Evolutionary conservation across 2,888 invertebrate genomes (phyloP).

Genomic region (Automeris io): DNA sequence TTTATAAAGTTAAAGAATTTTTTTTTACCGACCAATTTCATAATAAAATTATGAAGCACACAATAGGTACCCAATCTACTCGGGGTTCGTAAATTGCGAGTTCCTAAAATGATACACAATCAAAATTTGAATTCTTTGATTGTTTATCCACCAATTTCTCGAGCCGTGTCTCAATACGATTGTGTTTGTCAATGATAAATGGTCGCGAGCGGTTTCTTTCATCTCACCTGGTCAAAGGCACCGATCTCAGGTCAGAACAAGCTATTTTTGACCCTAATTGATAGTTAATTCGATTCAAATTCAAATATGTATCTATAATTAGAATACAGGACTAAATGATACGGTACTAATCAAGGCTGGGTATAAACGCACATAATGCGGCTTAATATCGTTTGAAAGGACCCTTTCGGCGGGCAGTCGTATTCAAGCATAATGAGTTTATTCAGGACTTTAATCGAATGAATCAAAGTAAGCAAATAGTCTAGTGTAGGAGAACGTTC

Average conservation of each 20-base stretch:
- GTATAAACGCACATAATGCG: slow-evolving; percentile 73
- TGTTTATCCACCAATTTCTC: slow-evolving; percentile 72
- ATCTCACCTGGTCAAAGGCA: slow-evolving; percentile 67
- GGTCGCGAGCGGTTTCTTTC: slow-evolving; percentile 71
- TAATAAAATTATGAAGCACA: too few relatives aligned
- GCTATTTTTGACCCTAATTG: slow-evolving; percentile 32
- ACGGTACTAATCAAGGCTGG: slow-evolving; percentile 74
- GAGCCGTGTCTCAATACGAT: slow-evolving; percentile 69
- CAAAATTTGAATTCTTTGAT: slow-evolving; percentile 50
- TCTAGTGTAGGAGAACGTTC: slow-evolving; percentile 28
- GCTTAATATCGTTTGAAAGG: slow-evolving; percentile 73
- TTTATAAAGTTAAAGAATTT: too few relatives aligned
- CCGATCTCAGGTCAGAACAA: slow-evolving; percentile 35
- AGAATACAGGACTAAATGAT: slow-evolving; percentile 74
- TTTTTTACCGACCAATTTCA: too few relatives aligned
- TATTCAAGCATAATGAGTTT: slow-evolving; percentile 73
- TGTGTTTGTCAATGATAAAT: slow-evolving; percentile 77
- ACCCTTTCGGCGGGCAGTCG: slow-evolving; percentile 70
- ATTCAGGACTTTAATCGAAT: slow-evolving; percentile 73
- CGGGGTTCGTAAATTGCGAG: not conserved
- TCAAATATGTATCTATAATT: slow-evolving; percentile 49
- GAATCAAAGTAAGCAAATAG: slow-evolving; percentile 72
- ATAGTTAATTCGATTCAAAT: slow-evolving; percentile 21
- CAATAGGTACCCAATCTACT: too few relatives aligned
- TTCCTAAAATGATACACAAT: slow-evolving; percentile 17